A percentile compares a stretch with the other conserved stretches of the same genome.
These are phyloP conservation scores for Drosophila bifasciata DNA, from an alignment of 1,140 invertebrate species.

Conservation along the genomic window DNA sequence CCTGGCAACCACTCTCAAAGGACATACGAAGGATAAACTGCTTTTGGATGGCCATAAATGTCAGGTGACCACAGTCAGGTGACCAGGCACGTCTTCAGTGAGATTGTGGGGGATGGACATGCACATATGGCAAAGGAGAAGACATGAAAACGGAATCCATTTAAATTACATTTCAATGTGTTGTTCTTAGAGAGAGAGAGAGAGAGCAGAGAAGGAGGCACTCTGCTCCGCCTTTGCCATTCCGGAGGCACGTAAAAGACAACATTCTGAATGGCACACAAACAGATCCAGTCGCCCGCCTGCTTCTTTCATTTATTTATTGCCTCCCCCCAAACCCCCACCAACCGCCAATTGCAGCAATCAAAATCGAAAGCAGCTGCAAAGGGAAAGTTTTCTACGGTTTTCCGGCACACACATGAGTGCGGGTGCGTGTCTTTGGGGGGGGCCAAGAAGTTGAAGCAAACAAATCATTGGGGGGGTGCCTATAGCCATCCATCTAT, in stretches of 20 bases:
- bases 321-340: too few species aligned
- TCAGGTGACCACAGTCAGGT: conserved; percentile 17
- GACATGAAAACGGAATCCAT: conserved; percentile 37
- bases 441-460: conserved; percentile 41
- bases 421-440: conserved; percentile 36
- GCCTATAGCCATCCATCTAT: neutral
- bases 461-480: conserved; percentile 49
- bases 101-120: neutral
- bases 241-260: conserved; percentile 58
- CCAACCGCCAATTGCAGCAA: conserved; percentile 63
- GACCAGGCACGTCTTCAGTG: conserved; percentile 22
- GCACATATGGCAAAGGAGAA: conserved; percentile 1
- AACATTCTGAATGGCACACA: conserved; percentile 35
- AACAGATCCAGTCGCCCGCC: too few species aligned
- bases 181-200: neutral
- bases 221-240: conserved; percentile 11
- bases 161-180: conserved; percentile 50
- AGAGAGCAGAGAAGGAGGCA: neutral
- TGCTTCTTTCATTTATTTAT: conserved; percentile 67
- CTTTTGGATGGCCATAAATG: conserved; percentile 41
- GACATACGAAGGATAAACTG: conserved; percentile 18
- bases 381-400: conserved; percentile 5
- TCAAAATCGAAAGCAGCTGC: conserved; percentile 57
- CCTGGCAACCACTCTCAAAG: too few species aligned
- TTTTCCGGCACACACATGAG: neutral